Base-by-base conservation (phyloP, 92 coral and sea anemone species). In the Phenganax stokvisi region DNA sequence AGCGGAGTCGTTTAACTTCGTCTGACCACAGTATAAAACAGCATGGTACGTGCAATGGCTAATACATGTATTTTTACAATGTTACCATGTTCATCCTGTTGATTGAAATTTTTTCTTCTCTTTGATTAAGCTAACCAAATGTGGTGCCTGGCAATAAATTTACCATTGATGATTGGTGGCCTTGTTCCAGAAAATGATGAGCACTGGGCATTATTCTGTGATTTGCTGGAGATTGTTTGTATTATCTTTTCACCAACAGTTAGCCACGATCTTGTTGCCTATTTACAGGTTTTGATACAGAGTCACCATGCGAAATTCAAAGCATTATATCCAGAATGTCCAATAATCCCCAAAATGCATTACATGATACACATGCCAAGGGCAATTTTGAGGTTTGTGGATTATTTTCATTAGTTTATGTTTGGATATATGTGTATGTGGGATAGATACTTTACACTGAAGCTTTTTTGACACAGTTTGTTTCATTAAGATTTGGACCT, bases 341-440 rank as follows among this genome's bases (percentile, higher is more conserved):
- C 91, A 56, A 81, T 90, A 54, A 90, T 88, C 65, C 94, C 91
- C 10, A 86, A 88, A 76, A 88, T 88, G 89, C 94, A 90, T 84
- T 88, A 85, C 80, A 90, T 90, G 89, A 75, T 89, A 12, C 92
- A 89, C 71, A 85, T 82, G 87, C 94, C 94, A 74, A 84, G 87
- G 13, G 72, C 83, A 47, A 79, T 79, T 79, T 71, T 63, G 13
- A 31, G 57, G 74, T 79, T 37, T 37, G 47, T 37, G 47, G 47
- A 37, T 37, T 37, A 37, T 37, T 37, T 37, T 37, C 47, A 37
- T 37, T 37, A 37, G 47, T 37, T 37, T 37, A 9, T 54, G 81
- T 77, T 54, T 16, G 65, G 31, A 29, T 17, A 54, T 60, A n/a
- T 76, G 54, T 25, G 27, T 59, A 25, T 59, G 65, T 59, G 16